Base-by-base conservation (phyloP, 2,113 vertebrate species). In the Mohoua ochrocephala region DNA sequence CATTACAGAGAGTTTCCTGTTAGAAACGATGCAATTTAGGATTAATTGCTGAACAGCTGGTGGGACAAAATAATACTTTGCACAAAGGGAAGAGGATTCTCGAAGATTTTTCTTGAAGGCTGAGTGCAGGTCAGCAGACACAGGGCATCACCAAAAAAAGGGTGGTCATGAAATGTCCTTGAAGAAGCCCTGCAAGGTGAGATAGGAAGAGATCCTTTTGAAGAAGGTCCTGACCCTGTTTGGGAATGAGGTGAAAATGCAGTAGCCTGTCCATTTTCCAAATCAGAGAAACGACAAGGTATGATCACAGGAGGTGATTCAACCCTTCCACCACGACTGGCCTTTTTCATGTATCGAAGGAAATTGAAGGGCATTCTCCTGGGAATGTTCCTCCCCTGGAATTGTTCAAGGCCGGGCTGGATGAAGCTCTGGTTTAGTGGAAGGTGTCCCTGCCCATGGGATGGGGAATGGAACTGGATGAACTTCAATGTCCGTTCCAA, bases 181-280 rank as follows among this genome's bases (percentile, higher is more conserved):
- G 42, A 60, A 45, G 35, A 14, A 87, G 39, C 52, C 13, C 15
- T 85, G n/a, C 52, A 75, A 61, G 35, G 39, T 19, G 30, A 67
- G 23, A 31, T 26, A 22, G 50, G n/a, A 73, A 79, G 33, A 28
- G 23, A 88, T 44, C 13, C 21, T 76, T 63, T 41, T 18, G 49
- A 42, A 57, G 67, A 57, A 53, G 26, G 17, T 39, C 33, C 44
- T 35, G 6, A 30, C 7, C 11, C 9, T 70, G 13, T 42, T 44
- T 47, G 39, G 24, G 39, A 75, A 15, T 27, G 21, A 97, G 84
- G 93, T 67, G 90, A 96, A 97, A 97, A 91, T 93, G 95, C 94
- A 98, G 97, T 97, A 97, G 52, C 49, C 88, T 98, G 97, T 98
- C 97, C 90, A 49, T 91, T 98, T 98, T 83, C 83, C 93, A 49